phyloP scores from a whole-genome alignment of 2,797 vertebrate species.

The Coendou prehensilis region DNA sequence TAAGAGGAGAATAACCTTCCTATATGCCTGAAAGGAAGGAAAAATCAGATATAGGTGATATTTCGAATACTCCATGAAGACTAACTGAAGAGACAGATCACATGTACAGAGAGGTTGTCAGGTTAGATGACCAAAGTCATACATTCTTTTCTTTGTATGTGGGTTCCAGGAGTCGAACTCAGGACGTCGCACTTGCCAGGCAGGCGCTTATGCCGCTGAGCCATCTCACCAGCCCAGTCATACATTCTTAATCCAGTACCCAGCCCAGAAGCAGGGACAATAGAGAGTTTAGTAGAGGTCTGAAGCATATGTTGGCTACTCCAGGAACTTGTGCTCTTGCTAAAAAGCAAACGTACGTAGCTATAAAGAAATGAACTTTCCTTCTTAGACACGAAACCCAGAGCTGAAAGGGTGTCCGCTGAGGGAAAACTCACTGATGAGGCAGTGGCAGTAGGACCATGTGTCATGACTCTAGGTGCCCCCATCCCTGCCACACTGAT shows the following conservation, averaged over 20 bases:
- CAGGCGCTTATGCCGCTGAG: too few species aligned
- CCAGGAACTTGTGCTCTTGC: not conserved
- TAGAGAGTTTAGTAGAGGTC: not conserved
- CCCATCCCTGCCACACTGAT: not conserved
- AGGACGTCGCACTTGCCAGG: too few species aligned
- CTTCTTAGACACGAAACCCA: conserved; percentile 24
- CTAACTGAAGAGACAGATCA: not conserved
- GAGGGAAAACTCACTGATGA: not conserved
- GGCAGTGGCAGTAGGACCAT: not conserved
- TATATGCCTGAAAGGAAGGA: not conserved
- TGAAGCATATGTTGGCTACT: not conserved
- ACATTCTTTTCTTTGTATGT: too few species aligned
- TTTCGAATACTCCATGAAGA: not conserved
- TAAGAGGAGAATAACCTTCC: not conserved
- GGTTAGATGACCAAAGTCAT: not conserved
- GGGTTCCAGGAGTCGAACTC: too few species aligned
- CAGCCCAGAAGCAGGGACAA: not conserved
- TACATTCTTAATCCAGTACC: not conserved
- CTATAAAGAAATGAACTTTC: conserved; percentile 25
- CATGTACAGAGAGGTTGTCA: not conserved
- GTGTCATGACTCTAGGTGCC: not conserved
- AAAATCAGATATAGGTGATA: not conserved
- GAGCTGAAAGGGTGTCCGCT: not conserved
- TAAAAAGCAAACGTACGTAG: not conserved
- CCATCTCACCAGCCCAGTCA: too few species aligned